These are phyloP conservation scores for Hydroisotoma schaefferi DNA, from an alignment of 2,888 invertebrate genomes.

Conservation along the genomic window DNA sequence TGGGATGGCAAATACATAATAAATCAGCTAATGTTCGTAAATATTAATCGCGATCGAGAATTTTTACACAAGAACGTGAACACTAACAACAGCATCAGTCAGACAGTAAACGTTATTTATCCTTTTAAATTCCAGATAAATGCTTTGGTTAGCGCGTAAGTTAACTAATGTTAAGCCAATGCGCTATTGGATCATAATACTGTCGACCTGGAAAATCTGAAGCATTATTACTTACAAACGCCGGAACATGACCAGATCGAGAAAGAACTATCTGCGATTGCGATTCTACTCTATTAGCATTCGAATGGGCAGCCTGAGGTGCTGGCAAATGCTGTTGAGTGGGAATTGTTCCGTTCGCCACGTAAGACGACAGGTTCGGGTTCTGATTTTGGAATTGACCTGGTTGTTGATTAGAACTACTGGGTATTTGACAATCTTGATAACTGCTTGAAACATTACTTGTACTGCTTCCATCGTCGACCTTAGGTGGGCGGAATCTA, in stretches of 20 bases:
- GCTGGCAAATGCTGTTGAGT: not conserved
- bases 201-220: not conserved
- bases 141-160: too few species aligned
- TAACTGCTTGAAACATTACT: slow-evolving; percentile 1
- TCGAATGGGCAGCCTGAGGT: not conserved
- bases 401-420: not conserved
- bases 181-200: slow-evolving; percentile 1
- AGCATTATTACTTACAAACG: too few species aligned
- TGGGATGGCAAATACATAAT: too few species aligned
- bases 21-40: too few species aligned
- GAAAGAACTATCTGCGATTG: not conserved
- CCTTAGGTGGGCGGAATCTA: not conserved
- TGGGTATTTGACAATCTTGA: not conserved
- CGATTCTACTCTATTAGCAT: not conserved
- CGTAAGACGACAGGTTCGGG: not conserved
- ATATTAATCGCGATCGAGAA: too few species aligned
- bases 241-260: not conserved
- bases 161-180: slow-evolving; percentile 3
- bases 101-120: too few species aligned
- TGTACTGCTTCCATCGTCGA: not conserved
- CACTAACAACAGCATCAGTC: too few species aligned
- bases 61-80: too few species aligned
- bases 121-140: too few species aligned
- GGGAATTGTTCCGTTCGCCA: not conserved
- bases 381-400: not conserved